Evolutionary conservation across 2,888 invertebrate genomes (phyloP).

Genomic region (Napeogenes sylphis): DNA sequence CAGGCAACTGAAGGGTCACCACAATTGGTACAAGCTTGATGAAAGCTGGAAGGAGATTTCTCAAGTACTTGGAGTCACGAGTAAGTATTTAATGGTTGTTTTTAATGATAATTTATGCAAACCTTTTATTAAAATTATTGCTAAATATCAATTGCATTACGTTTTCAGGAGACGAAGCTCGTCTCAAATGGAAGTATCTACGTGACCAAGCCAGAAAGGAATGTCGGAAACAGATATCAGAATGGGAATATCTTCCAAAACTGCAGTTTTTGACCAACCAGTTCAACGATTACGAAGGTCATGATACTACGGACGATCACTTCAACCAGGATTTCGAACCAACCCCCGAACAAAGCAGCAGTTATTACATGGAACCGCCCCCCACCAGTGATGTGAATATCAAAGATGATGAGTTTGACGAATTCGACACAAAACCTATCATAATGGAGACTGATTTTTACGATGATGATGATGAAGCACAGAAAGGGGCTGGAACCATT

Average conservation of each 20-base stretch:
- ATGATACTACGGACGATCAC: conserved; percentile 44
- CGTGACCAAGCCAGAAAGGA: conserved; percentile 70
- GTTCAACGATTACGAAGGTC: conserved; percentile 66
- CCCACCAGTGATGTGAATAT: conserved; percentile 37
- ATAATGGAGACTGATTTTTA: conserved; percentile 72
- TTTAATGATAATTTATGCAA: not conserved
- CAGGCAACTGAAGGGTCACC: conserved; percentile 66
- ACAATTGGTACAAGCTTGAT: conserved; percentile 71
- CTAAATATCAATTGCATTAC: conserved; percentile 8
- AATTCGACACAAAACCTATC: conserved; percentile 69
- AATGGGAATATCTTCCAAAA: conserved; percentile 67
- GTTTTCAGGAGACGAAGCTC: conserved; percentile 66
- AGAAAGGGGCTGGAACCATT: conserved; percentile 39
- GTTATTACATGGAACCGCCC: conserved; percentile 50
- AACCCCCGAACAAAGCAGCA: conserved; percentile 50
- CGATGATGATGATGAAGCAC: conserved; percentile 66
- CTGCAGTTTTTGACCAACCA: conserved; percentile 66
- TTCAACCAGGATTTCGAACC: conserved; percentile 40
- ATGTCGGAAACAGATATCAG: conserved; percentile 62
- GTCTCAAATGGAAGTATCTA: conserved; percentile 71
- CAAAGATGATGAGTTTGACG: conserved; percentile 70
- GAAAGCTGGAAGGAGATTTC: conserved; percentile 72
- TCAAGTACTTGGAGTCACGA: conserved; percentile 61
- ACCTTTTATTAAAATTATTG: not conserved
- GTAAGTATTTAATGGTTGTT: conserved; percentile 45